Evolutionary conservation across 2,113 vertebrate genomes (phyloP), one percentile per base, ranked within the genome.

Genomic region (Chaetorhynchus papuensis): DNA sequence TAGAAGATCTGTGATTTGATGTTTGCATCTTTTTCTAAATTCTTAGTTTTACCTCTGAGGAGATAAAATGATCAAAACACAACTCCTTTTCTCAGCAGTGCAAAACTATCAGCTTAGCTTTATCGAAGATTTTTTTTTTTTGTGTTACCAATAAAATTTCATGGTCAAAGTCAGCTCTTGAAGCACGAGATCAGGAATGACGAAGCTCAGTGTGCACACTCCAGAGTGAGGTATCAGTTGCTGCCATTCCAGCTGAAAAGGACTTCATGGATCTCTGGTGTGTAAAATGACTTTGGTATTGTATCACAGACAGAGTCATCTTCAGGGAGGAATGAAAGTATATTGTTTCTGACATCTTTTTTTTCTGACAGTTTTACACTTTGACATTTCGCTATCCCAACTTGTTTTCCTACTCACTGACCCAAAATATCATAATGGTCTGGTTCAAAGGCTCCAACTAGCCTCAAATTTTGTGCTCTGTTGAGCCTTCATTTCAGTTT

Each of bases 331-430:
- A 84, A 95, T 96, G 59, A 84, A 91, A 85, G 80, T 78, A 19
- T 78, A 91, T 97, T 82, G 75, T 76, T 96, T 96, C 90, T 97
- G 96, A 97, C 77, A 66, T 74, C 3, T 72, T 93, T 76, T 84
- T 89, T 82, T 83, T 16, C 72, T 84, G 89, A 57, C 87, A 57
- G 78, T 95, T 95, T 94, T 91, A 78, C 71, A 93, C 89, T 85
- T 81, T 93, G 95, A 90, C 80, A 87, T 97, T 95, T 96, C 20
- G 39, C 60, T 66, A 65, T 60, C 39, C 81, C 85, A 57, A 44
- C 74, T 94, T 90, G 83, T 91, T 97, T 97, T 97, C 88, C 59
- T 97, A 91, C 87, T 93, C 95, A 59, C 89, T 94, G 92, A 97
- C 92, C 97, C 92, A 81, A 92, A 57, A 84, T 82, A 28, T 65